Conservation (phyloP, 2,888 invertebrate genomes). For the Caenorhabditis sulstoni region DNA sequence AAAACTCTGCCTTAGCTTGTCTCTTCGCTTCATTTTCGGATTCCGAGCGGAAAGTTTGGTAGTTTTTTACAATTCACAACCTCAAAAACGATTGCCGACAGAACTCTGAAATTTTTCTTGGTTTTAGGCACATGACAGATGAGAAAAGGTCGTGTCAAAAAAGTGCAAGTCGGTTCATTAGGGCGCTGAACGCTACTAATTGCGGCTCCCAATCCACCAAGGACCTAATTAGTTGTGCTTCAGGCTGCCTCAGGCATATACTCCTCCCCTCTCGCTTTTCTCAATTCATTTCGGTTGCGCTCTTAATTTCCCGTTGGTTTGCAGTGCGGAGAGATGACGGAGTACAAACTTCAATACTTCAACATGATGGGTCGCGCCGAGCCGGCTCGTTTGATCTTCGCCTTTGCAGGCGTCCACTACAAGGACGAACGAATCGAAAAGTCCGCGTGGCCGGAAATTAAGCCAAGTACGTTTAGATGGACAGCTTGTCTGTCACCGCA, state of each 20-base stretch:
- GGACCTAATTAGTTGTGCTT: slow-evolving; percentile 26
- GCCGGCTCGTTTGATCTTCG: slow-evolving; percentile 68
- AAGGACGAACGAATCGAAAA: slow-evolving; percentile 66
- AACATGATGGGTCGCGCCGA: slow-evolving; percentile 72
- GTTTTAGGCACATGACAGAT: no score
- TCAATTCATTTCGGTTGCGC: background rate
- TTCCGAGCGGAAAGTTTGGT: no score
- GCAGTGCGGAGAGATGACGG: slow-evolving; percentile 45
- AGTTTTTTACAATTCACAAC: no score
- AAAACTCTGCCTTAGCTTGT: no score
- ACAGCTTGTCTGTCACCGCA: slow-evolving; percentile 4
- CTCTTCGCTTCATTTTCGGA: no score
- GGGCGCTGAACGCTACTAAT: slow-evolving; percentile 20
- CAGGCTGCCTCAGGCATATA: slow-evolving; percentile 4
- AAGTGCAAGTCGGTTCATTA: slow-evolving; percentile 32
- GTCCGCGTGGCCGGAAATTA: slow-evolving; percentile 63
- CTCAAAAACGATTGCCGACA: no score
- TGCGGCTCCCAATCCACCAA: slow-evolving; percentile 10
- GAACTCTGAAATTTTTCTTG: no score
- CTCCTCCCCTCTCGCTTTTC: slow-evolving; percentile 9
- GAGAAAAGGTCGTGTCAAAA: no score
- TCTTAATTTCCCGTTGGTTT: background rate
- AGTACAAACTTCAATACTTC: slow-evolving; percentile 70
- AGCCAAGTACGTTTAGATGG: slow-evolving; percentile 57
- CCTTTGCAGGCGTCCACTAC: slow-evolving; percentile 65